Evolutionary conservation across 35 echinoderm and acorn worm genomes (phyloP), one percentile per base, ranked within the genome.

Genomic region (Apostichopus japonicus): DNA sequence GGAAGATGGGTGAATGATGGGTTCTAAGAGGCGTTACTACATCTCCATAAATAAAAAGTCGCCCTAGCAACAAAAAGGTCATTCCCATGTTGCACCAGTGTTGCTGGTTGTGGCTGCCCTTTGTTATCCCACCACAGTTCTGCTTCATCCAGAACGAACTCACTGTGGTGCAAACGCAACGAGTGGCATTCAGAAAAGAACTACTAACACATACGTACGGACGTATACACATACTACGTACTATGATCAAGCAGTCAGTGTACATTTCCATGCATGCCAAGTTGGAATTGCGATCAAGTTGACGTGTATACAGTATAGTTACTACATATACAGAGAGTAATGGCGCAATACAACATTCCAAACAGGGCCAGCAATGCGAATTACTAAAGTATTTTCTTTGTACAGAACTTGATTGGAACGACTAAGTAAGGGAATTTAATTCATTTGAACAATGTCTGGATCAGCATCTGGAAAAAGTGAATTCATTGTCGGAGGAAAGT

Each of bases 401-500:
- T n/a, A 55, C 15, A 52, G 55, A 67, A 56, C 24, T 77, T 54
- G 13, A 59, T 77, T 58, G 53, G 51, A 52, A 79, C 71, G 24
- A 91, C 51, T 79, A 10, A 59, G 16, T 77, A 25, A 77, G 19
- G 56, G 19, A 25, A 52, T 53, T 77, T 53, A 10, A 78, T 77
- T 56, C 22, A 77, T 58, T 78, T 77, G 52, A 65, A 80, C 19
- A 87, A 90, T 89, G 86, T 94, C 93, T 54, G 87, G 93, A 55
- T 94, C 93, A 27, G 77, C 81, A n/a, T 24, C 72, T 89, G 86
- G 76, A 79, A 93, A 91, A 91, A 84, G 61, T n/a, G 96, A 97
- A 77, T 97, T 97, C 80, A 91, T 94, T 90, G 96, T 97, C 23
- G 96, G 96, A 67, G 96, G 96, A 67, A 99, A 99, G 65, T 99